Conservation (phyloP, 1,140 invertebrate species). For the Zaprionus capensis region DNA sequence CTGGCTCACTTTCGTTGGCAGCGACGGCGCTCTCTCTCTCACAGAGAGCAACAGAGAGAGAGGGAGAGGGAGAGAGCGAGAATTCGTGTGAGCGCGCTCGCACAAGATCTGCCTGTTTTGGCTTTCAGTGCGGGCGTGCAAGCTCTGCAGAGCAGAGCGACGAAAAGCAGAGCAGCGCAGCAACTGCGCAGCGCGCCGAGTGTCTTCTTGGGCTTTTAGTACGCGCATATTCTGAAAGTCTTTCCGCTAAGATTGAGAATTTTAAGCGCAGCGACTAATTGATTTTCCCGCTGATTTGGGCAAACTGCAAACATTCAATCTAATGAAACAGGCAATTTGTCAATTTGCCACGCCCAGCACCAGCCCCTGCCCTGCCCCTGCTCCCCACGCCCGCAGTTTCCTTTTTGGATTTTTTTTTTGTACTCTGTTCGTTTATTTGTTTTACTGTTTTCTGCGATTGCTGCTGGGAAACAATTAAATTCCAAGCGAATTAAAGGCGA, state of each 20-base stretch:
- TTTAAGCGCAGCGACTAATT: slow-evolving; percentile 57
- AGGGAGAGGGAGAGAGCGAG: slow-evolving; percentile 7
- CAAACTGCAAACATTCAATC: slow-evolving; percentile 20
- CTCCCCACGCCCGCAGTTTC: slow-evolving; percentile 30
- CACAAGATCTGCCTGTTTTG: slow-evolving; percentile 17
- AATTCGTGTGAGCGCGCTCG: not conserved
- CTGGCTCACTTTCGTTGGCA: slow-evolving; percentile 64
- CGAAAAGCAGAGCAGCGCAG: slow-evolving; percentile 3
- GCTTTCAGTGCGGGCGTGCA: slow-evolving; percentile 47
- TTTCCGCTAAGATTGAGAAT: slow-evolving; percentile 40
- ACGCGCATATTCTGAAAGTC: slow-evolving; percentile 25
- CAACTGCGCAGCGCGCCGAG: not conserved
- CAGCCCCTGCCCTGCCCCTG: not conserved
- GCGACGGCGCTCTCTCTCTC: slow-evolving; percentile 19
- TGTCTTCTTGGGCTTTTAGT: slow-evolving; percentile 31
- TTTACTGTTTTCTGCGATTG: slow-evolving; percentile 41
- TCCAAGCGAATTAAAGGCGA: slow-evolving; percentile 42
- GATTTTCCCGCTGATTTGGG: slow-evolving; percentile 37
- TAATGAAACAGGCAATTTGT: slow-evolving; percentile 54
- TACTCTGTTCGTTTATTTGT: slow-evolving; percentile 4
- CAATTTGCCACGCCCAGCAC: slow-evolving; percentile 10
- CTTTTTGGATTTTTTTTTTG: slow-evolving; percentile 25
- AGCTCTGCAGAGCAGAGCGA: slow-evolving; percentile 28
- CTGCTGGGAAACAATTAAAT: slow-evolving; percentile 46
- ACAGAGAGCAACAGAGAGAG: slow-evolving; percentile 8